Evolutionary conservation across 2,113 vertebrate genomes (phyloP), one percentile per base, ranked within the genome.

Genomic region (Lasiurus cinereus): DNA sequence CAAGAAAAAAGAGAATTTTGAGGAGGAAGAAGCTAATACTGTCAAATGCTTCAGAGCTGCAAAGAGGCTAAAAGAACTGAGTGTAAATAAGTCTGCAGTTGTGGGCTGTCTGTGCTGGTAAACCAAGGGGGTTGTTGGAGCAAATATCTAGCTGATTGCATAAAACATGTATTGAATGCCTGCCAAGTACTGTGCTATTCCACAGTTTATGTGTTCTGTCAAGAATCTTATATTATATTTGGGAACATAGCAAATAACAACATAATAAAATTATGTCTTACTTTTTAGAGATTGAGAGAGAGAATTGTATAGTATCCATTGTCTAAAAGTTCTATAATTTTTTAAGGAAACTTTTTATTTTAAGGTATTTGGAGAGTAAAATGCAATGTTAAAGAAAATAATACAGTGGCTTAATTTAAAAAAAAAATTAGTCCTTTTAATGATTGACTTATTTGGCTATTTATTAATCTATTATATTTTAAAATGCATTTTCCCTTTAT

Each of bases 1-100:
- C 43, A 93, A 94, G 54, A 43, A 70, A 84, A 93, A 94, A 62
- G 5, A 50, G 27, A 84, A 52, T 78, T 66, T 85, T 90, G 29
- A 92, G 54, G 15, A 93, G 67, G 27, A 73, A 85, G 46, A 91
- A 1, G 27, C 15, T 66, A 87, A 59, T 66, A 83, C 70, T 50
- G 46, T 72, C n/a, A 77, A 94, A 89, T 66, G 21, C 13, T 76
- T 3, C 46, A 67, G 52, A 85, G 18, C 43, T 88, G 14, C 48
- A 76, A 84, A 92, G n/a, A 62, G 13, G 46, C n/a, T 67, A 48
- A 85, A 86, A 33, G 46, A 93, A 54, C 2, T 13, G 39, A 79
- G 8, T n/a, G 7, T 70, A 67, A 77, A 36, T 87, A 77, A 80
- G 43, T 62, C 10, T 50, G 46, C 12, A 59, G n/a, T 16, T 94